Evolutionary conservation across 2,888 invertebrate genomes (phyloP), one percentile per base, ranked within the genome.

Genomic region (Lithosia quadra): DNA sequence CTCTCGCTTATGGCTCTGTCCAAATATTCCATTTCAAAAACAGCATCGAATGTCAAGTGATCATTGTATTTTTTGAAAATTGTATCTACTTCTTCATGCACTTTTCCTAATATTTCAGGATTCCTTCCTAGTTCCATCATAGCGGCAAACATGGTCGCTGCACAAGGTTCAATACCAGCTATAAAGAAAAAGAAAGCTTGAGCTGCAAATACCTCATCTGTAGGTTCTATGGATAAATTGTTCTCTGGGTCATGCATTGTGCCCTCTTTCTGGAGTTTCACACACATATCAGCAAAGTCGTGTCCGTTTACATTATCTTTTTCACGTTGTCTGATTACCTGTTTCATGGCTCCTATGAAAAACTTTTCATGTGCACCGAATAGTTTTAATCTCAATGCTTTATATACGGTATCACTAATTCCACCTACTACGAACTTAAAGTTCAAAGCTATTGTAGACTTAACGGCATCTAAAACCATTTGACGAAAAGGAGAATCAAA

Each of bases 261-360:
- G 7, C 91, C 91, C 28, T 79, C 80, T 55, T 87, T 90, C 74
- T 92, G 89, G 22, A 93, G 77, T 57, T 71, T 78, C 3, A 93
- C 78, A 67, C 91, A 91, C 0, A 92, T 70, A 66, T 92, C 91
- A 7, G 80, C 84, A 60, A 93, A 93, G 68, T 93, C 92, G 43
- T 91, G 86, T 67, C 84, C 87, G 43, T 85, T 88, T 0, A 81
- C 76, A 9, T 81, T 79, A 0, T 88, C 87, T 22, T 81, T 67
- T 76, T 89, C 83, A 10, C 92, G 78, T 49, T 86, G 76, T 10
- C 82, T 80, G 3, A 93, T 82, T 0, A 91, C 84, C 67, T 89
- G 79, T 69, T 90, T 90, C 0, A 92, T 87, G 0, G 89, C 88
- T 21, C 78, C 77, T n/a, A 92, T 84, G 67, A 93, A 92, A 53